These are phyloP conservation scores for Drosophila anomelani DNA, from an alignment of 2,888 invertebrate genomes.

Conservation along the genomic window DNA sequence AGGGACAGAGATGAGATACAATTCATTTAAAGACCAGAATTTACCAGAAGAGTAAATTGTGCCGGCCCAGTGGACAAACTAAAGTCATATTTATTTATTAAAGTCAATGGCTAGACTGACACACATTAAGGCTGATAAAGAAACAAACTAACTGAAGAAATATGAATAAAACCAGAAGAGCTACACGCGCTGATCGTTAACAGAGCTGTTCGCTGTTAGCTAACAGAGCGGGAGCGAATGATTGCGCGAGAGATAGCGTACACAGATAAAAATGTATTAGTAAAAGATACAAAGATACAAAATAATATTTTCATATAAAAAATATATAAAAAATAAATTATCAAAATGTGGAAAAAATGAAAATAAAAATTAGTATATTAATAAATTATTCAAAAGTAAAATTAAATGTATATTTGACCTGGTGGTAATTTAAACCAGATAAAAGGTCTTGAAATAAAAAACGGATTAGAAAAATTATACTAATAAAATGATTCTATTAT, in stretches of 20 bases:
- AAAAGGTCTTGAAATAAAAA: no score
- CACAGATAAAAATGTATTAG: background rate
- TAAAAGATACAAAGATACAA: background rate
- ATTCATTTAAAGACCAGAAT: constrained; percentile 8
- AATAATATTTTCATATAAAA: background rate
- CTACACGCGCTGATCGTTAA: constrained; percentile 23
- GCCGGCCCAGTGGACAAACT: constrained; percentile 10
- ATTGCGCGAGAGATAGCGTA: constrained; percentile 5
- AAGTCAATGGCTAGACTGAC: constrained; percentile 37
- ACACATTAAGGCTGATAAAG: constrained; percentile 30
- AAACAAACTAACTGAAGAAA: constrained; percentile 8
- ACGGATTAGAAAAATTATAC: no score
- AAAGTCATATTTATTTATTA: constrained; percentile 42
- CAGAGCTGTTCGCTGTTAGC: constrained; percentile 14
- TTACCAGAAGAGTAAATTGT: constrained; percentile 11
- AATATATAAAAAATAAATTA: background rate
- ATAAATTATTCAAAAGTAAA: no score
- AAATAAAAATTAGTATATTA: background rate
- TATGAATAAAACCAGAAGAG: constrained; percentile 1
- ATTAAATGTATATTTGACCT: no score
- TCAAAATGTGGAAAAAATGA: background rate
- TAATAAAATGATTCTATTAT: no score
- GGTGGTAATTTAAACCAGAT: no score
- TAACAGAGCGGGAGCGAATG: constrained; percentile 11
- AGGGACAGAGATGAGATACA: background rate